Conservation (phyloP, 2,797 vertebrate genomes). For the Ptychadena robeensis region DNA sequence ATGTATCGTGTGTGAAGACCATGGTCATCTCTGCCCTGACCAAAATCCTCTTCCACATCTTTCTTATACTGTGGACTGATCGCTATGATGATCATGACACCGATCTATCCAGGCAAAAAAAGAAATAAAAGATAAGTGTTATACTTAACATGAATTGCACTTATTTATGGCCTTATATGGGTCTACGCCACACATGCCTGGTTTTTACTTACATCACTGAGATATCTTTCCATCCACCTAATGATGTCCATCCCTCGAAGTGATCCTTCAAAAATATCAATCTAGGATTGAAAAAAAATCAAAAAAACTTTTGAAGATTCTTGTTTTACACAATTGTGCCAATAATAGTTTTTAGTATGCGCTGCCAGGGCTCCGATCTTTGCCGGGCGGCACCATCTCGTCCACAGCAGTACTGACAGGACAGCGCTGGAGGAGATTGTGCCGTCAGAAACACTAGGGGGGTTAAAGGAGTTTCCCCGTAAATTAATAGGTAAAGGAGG, state of each 20-base stretch:
- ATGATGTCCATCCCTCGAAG: slow-evolving; percentile 87
- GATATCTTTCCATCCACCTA: slow-evolving; percentile 92
- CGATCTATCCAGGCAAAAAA: slow-evolving; percentile 82
- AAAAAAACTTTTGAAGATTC: too few relatives aligned
- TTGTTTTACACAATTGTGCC: background rate
- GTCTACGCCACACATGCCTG: background rate
- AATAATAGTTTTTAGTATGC: background rate
- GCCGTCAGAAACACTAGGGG: too few relatives aligned
- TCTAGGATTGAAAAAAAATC: slow-evolving; percentile 73
- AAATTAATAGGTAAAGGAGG: too few relatives aligned
- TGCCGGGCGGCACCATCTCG: too few relatives aligned
- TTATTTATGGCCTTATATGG: background rate
- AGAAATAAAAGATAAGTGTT: background rate
- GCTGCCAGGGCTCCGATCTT: too few relatives aligned
- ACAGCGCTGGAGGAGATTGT: too few relatives aligned
- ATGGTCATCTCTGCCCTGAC: slow-evolving; percentile 83
- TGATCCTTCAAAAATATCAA: slow-evolving; percentile 90
- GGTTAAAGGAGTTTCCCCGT: too few relatives aligned
- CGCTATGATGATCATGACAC: slow-evolving; percentile 93
- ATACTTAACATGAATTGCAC: background rate
- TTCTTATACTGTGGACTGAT: slow-evolving; percentile 95
- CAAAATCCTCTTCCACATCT: slow-evolving; percentile 88
- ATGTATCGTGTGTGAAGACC: slow-evolving; percentile 97
- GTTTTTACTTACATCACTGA: slow-evolving; percentile 86
- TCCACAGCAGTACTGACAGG: too few relatives aligned